Conservation (phyloP, 2,113 vertebrate species). For the Seriola quinqueradiata region DNA sequence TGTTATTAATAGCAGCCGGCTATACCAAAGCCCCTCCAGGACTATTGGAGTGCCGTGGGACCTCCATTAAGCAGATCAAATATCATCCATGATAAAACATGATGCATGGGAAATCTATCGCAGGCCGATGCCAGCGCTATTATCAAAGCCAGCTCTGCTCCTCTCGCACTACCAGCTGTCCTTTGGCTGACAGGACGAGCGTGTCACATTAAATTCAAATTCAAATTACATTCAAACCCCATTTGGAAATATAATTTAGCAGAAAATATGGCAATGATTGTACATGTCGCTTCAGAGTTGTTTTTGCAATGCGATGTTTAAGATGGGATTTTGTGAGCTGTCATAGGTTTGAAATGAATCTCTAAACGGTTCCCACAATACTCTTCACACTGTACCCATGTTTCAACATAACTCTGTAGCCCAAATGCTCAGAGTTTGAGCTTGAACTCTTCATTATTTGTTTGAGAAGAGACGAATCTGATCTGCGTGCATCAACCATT, state of each 20-base stretch:
- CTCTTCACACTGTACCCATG: neutral
- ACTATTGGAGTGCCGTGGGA: neutral
- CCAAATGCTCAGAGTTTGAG: too few relatives aligned
- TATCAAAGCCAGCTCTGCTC: conserved; percentile 5
- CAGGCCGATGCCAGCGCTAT: neutral
- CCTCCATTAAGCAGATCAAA: conserved; percentile 57
- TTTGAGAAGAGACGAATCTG: too few relatives aligned
- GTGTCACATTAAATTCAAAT: conserved; percentile 23
- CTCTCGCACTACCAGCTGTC: conserved; percentile 16
- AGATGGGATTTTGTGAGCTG: neutral
- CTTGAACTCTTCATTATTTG: too few relatives aligned
- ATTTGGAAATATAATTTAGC: conserved; percentile 20
- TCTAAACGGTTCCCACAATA: neutral
- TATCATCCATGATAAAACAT: conserved; percentile 32
- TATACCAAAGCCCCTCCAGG: neutral
- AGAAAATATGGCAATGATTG: conserved; percentile 8
- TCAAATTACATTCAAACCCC: conserved; percentile 4
- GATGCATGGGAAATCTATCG: conserved; percentile 43
- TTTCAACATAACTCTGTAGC: neutral
- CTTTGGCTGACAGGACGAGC: neutral
- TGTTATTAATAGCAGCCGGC: conserved; percentile 36
- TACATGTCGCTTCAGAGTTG: neutral
- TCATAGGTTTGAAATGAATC: neutral
- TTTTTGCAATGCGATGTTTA: conserved; percentile 9
- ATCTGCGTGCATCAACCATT: too few relatives aligned